Percentiles rank a stretch among this genome's conserved stretches.
phyloP scores from a whole-genome alignment of 1,140 invertebrate species.

The Scaptomyza graminum region DNA sequence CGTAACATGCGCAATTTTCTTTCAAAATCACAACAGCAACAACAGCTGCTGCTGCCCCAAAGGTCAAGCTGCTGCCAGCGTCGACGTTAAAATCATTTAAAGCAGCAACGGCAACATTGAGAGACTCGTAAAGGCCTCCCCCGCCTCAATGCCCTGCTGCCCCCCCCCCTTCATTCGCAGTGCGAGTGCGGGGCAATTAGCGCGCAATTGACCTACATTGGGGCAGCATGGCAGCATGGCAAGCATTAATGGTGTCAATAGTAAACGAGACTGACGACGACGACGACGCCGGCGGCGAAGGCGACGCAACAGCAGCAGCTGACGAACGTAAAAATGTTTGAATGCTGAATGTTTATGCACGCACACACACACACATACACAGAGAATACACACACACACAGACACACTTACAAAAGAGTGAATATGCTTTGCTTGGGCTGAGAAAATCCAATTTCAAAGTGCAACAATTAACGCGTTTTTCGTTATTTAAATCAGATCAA shows the following conservation, averaged over 20 bases:
- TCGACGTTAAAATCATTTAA: conserved; percentile 36
- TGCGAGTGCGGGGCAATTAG: conserved; percentile 79
- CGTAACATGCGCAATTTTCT: conserved; percentile 34
- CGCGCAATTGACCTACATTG: conserved; percentile 82
- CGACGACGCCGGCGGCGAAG: conserved; percentile 36
- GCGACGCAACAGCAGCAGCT: conserved; percentile 37
- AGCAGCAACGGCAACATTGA: conserved; percentile 64
- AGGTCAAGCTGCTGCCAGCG: conserved; percentile 58
- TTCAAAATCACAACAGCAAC: conserved; percentile 6
- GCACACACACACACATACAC: conserved; percentile 19
- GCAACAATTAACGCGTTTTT: conserved; percentile 37
- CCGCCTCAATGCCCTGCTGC: conserved; percentile 7
- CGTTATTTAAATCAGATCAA: background rate
- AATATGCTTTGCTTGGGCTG: background rate
- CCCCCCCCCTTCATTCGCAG: conserved; percentile 12
- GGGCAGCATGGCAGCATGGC: conserved; percentile 29
- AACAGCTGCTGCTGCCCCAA: conserved; percentile 42
- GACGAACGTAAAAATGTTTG: conserved; percentile 44
- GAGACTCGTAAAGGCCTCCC: conserved; percentile 20
- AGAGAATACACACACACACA: conserved; percentile 33
- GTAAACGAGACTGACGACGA: conserved; percentile 79
- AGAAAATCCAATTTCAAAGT: conserved; percentile 29
- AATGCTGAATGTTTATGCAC: conserved; percentile 58
- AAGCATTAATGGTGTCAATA: conserved; percentile 80
- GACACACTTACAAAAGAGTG: too few relatives aligned